Evolutionary conservation across 2,888 invertebrate species (phyloP).

Genomic region (Vesta saturnalis): DNA sequence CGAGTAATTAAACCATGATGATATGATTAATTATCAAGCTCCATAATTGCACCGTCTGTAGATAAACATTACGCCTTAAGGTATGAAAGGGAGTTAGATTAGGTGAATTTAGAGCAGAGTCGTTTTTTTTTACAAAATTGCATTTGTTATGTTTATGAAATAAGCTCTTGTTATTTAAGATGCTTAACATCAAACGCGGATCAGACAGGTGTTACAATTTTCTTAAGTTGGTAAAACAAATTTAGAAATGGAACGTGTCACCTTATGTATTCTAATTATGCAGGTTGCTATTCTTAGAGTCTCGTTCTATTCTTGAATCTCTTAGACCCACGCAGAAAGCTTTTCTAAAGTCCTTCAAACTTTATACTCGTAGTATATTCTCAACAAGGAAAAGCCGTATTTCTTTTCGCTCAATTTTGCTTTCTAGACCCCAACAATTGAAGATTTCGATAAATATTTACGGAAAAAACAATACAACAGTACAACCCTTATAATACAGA

Average conservation of each 20-base stretch:
- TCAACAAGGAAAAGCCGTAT: not conserved
- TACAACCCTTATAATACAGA: not conserved
- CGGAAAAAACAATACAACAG: not conserved
- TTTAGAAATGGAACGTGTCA: constrained; percentile 23
- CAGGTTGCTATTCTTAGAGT: constrained; percentile 22
- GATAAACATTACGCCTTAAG: no score
- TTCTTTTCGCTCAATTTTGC: not conserved
- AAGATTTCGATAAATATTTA: no score
- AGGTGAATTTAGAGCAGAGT: no score
- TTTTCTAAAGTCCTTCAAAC: constrained; percentile 19
- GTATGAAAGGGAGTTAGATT: no score
- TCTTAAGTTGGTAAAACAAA: constrained; percentile 10
- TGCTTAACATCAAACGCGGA: not conserved
- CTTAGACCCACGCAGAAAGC: constrained; percentile 16
- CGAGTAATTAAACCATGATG: no score
- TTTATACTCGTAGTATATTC: constrained; percentile 1
- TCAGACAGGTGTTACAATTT: constrained; percentile 4
- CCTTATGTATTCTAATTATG: constrained; percentile 24
- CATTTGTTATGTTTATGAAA: no score
- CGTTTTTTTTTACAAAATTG: no score
- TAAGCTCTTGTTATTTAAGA: not conserved
- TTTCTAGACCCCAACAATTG: not conserved
- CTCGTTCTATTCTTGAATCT: constrained; percentile 19
- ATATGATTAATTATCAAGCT: no score
- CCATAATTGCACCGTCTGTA: no score